Base-by-base conservation (phyloP, 2,797 vertebrate genomes). In the Moxostoma hubbsi region DNA sequence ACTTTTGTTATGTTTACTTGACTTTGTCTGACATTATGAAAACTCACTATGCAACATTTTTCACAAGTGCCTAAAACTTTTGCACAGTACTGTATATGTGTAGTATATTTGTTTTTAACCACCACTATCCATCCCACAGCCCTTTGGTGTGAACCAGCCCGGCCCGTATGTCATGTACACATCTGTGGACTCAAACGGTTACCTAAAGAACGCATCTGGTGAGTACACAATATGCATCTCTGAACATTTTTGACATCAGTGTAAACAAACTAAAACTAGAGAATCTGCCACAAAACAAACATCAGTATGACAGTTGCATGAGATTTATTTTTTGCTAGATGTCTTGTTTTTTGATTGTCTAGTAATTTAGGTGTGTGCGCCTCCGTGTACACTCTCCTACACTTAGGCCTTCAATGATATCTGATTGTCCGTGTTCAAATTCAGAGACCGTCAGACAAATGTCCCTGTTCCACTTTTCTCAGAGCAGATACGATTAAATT, bases 151-250 rank as follows among this genome's bases (percentile, higher is more conserved):
- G 50, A 99, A 99, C 86, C 98, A 99, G 82, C 98, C 98, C 0
- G 98, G 98, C 69, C 97, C 98, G 13, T 99, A 99, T 75, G 95
- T 99, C 90, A 98, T 93, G 96, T 99, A 99, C 88, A 99, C 95
- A 68, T 96, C 98, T 0, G 93, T 95, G 79, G 97, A 99, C 88
- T 96, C 97, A 47, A 99, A 97, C 4, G 98, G 98, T 9, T 93
- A 96, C 85, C 91, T 94, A 85, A 99, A 99, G 89, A 99, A 98
- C 2, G 95, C 97, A 46, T 99, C 98, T 87, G 98, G 98, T 98
- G 90, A 94, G 95, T 82, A 12, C 36, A 64, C 45, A 1, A 46
- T 18, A 24, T 24, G 24, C 24, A 24, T 24, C 24, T 24, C 24
- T 24, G 24, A 2, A 24, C 24, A 1, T 24, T 24, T 24, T 24